Evolutionary conservation across 2,888 invertebrate genomes (phyloP), one percentile per base, ranked within the genome.

Genomic region (Drosophila nr. fundita): DNA sequence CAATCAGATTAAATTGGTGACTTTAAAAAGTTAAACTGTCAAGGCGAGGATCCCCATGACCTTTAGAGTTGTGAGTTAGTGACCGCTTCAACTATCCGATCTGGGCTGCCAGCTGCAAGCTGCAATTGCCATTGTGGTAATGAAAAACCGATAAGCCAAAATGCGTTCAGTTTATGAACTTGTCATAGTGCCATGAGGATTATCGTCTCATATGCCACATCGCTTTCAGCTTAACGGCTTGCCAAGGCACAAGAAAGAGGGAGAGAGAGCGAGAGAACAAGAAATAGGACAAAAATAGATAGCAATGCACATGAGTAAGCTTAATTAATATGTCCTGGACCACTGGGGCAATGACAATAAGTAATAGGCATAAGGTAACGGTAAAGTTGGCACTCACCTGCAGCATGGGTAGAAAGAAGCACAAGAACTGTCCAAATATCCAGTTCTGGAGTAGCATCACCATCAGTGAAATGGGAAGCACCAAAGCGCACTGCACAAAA

Each of bases 331-430:
- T 54, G 53, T 54, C 57, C 29, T 21, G n/a, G n/a, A 38, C 48
- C 30, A 34, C 11, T 32, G 49, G 57, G 2, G 18, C 30, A 49
- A 54, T 15, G 5, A 57, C 64, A 52, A 57, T 60, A 74, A 70
- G 42, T 65, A 55, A 72, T 45, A 52, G 29, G 24, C 21, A 40
- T 3, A 48, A 30, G 18, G 15, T 13, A 24, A 24, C 15, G 8
- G 15, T 24, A 32, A 53, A 24, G 30, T 62, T 55, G 24, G 18
- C 48, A 91, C 94, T 93, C 88, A 95, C 95, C 94, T 96, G 96
- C 82, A 96, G 90, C 95, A 96, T 96, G 1, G 96, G 96, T 78
- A 96, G 90, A 89, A 96, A 95, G 90, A 95, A 96, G 92, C 96
- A 96, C 72, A 96, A 91, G 79, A 96, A 95, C 81, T 95, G 95